Percentiles rank a stretch among this genome's conserved stretches.
Evolutionary conservation across 1,140 invertebrate species (phyloP).

Genomic region (Lutraria rhynchaena): DNA sequence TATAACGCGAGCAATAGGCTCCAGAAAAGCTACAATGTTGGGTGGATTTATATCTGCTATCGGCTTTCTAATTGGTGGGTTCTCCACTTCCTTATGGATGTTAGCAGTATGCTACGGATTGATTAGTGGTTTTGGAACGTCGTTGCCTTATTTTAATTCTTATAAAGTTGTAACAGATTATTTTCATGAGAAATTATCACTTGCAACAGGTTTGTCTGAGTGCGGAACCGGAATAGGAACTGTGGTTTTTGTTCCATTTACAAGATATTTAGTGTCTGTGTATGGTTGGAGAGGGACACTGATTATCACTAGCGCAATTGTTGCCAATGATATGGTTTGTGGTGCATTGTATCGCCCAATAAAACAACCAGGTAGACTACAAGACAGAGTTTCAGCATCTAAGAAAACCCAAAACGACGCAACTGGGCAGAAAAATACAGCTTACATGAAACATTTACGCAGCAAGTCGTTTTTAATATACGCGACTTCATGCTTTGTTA

Average conservation of each 20-base stretch:
- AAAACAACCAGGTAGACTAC: neutral
- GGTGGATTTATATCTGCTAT: slow-evolving; percentile 88
- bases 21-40: slow-evolving; percentile 89
- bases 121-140: slow-evolving; percentile 92
- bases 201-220: slow-evolving; percentile 93
- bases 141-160: slow-evolving; percentile 92
- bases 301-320: slow-evolving; percentile 90
- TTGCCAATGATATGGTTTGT: slow-evolving; percentile 90
- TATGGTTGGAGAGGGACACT: slow-evolving; percentile 84
- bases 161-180: slow-evolving; percentile 89
- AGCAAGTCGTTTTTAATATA: slow-evolving; percentile 69
- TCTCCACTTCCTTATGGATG: slow-evolving; percentile 80
- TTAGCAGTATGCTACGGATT: slow-evolving; percentile 93
- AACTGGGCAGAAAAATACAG: slow-evolving; percentile 53
- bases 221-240: slow-evolving; percentile 80
- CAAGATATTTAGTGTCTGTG: slow-evolving; percentile 71
- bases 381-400: neutral
- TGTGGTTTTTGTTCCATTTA: slow-evolving; percentile 77
- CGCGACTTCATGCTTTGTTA: slow-evolving; percentile 71
- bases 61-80: slow-evolving; percentile 91
- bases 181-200: slow-evolving; percentile 93
- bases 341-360: slow-evolving; percentile 91
- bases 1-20: slow-evolving; percentile 92
- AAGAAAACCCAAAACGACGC: neutral
- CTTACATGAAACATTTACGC: no score